Percentiles rank a stretch among this genome's conserved stretches.
These are phyloP conservation scores for Trichacis sp. DNA, from an alignment of 2,888 invertebrate genomes.

Conservation along the genomic window DNA sequence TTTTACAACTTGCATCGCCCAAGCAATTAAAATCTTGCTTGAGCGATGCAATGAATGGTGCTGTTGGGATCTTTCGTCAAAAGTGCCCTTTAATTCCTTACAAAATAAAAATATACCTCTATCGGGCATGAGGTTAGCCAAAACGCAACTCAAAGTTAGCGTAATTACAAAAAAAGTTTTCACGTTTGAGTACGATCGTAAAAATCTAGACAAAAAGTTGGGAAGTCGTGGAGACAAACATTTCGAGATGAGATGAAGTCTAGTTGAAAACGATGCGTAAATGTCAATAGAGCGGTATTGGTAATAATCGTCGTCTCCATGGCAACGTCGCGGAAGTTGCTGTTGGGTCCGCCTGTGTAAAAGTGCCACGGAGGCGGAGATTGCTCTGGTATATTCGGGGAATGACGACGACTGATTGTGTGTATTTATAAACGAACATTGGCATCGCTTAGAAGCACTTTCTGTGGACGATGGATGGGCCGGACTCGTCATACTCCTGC, in stretches of 20 bases:
- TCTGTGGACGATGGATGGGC: too few species aligned
- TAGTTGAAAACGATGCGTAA: conserved; percentile 48
- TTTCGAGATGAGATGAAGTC: conserved; percentile 47
- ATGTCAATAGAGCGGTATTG: conserved; percentile 49
- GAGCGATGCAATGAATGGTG: conserved; percentile 6
- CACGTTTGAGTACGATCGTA: conserved; percentile 45
- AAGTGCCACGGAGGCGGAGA: conserved; percentile 8
- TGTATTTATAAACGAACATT: conserved; percentile 6
- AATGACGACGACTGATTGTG: background rate
- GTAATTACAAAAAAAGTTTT: conserved; percentile 48
- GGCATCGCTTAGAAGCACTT: conserved; percentile 85
- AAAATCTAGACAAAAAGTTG: background rate
- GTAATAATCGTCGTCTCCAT: conserved; percentile 31
- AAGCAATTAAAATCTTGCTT: conserved; percentile 16
- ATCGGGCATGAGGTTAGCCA: conserved; percentile 42
- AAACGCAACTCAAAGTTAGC: conserved; percentile 47
- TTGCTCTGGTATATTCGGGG: conserved; percentile 3
- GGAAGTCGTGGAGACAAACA: conserved; percentile 5
- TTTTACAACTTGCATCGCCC: conserved; percentile 1
- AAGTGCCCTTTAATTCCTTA: background rate
- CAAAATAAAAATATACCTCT: background rate
- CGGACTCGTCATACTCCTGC: too few species aligned
- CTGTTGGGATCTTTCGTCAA: conserved; percentile 1
- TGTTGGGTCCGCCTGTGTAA: conserved; percentile 54
- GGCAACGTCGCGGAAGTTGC: conserved; percentile 54